phyloP scores from a whole-genome alignment of 2,888 invertebrate species.

The Tuberolachnus salignus region DNA sequence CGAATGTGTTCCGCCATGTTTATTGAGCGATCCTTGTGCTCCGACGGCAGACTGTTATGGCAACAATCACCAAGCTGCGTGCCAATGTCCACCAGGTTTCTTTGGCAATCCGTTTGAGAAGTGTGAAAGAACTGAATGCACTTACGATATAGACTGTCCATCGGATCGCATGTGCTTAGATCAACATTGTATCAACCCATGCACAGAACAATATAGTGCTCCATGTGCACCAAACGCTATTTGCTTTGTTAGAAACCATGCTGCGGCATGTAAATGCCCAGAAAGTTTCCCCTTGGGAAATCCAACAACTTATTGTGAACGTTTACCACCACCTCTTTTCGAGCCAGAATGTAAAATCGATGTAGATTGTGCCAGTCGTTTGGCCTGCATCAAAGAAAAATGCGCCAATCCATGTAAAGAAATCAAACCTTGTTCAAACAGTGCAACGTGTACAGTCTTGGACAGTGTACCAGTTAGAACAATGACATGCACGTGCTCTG shows the following conservation, averaged over 20 bases:
- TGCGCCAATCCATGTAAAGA: slow-evolving; percentile 80
- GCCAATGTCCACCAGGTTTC: slow-evolving; percentile 78
- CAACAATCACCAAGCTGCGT: slow-evolving; percentile 77
- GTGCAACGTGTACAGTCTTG: slow-evolving; percentile 80
- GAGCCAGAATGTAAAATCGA: slow-evolving; percentile 73
- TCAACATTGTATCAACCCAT: slow-evolving; percentile 80
- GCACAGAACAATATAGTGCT: slow-evolving; percentile 69
- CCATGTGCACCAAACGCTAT: slow-evolving; percentile 84
- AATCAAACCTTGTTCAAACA: slow-evolving; percentile 68
- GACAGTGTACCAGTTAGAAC: slow-evolving; percentile 86
- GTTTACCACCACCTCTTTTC: slow-evolving; percentile 62
- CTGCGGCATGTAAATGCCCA: slow-evolving; percentile 82
- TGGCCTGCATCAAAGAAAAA: slow-evolving; percentile 79
- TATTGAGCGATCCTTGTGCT: slow-evolving; percentile 80
- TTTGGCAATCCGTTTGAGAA: slow-evolving; percentile 80
- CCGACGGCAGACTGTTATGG: slow-evolving; percentile 85
- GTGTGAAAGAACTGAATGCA: slow-evolving; percentile 80
- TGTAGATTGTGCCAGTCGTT: slow-evolving; percentile 80
- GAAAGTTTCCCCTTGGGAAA: slow-evolving; percentile 78
- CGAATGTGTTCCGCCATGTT: slow-evolving; percentile 81
- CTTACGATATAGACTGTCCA: slow-evolving; percentile 79
- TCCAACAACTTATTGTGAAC: slow-evolving; percentile 77
- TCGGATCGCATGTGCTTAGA: slow-evolving; percentile 74
- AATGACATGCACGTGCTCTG: slow-evolving; percentile 86
- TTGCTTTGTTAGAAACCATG: slow-evolving; percentile 81